Base-by-base conservation (phyloP, 2,797 vertebrate species). In the Acanthopagrus latus region DNA sequence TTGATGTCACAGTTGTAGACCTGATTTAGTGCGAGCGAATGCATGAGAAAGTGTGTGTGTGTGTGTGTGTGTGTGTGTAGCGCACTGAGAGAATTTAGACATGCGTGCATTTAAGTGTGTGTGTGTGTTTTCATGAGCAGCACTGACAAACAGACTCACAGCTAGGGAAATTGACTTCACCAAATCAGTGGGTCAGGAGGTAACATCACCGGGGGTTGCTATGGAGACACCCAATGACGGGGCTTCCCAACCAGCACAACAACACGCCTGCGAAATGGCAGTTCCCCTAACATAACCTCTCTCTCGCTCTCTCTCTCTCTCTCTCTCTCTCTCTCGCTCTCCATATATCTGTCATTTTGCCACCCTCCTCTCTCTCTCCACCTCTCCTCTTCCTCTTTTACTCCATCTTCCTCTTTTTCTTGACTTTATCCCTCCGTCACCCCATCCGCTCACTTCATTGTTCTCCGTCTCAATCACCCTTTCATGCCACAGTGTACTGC, bases 121-220 rank as follows among this genome's bases (percentile, higher is more conserved):
- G 52, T 77, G 64, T 78, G 64, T 57, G 57, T 68, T 63, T 78
- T 69, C 48, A 71, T 80, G 88, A 84, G 82, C 82, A 78, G 79
- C 86, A 54, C 90, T 83, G 83, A 93, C 91, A 91, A 92, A 91
- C 86, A 92, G 85, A 93, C 92, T 92, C 90, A 92, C 85, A 87
- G 90, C 89, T 83, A 75, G 91, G 88, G 85, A 94, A 94, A 94
- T 90, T 91, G 92, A 89, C 91, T 94, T 86, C 93, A 86, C 89
- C 90, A 93, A 94, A 94, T 93, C 90, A 93, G 91, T 86, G 92
- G 94, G 94, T 95, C 93, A 95, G 92, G 89, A 94, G 94, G 94
- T 93, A 94, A 94, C 92, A 93, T 94, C 92, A 93, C 88, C 69
- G 54, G 86, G 89, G 91, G 95, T 96, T 96, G 94, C 94, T 89